Conservation (phyloP, 2,113 vertebrate species). For the Alligator mississippiensis region DNA sequence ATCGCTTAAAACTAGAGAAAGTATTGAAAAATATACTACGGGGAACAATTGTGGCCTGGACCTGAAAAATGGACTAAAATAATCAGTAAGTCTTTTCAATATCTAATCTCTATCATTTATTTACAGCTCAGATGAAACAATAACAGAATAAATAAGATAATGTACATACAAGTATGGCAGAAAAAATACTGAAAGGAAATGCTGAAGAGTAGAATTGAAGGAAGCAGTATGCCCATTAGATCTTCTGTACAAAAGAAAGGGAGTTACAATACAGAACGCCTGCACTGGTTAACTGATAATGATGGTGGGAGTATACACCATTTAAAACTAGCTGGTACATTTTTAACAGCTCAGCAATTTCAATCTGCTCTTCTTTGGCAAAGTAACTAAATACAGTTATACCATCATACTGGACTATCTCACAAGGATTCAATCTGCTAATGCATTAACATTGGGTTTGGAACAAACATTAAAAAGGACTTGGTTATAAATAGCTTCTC, state of each 20-base stretch:
- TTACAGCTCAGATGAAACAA: not conserved
- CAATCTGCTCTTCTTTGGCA: conserved; percentile 30
- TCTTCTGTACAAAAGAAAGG: conserved; percentile 17
- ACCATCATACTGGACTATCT: not conserved
- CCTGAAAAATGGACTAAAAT: not conserved
- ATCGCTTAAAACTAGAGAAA: conserved; percentile 13
- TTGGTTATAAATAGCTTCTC: conserved; percentile 43
- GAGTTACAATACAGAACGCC: conserved; percentile 18
- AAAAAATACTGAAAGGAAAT: not conserved
- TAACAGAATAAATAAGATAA: not conserved
- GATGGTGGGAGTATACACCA: conserved; percentile 1
- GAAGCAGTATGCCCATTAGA: not conserved
- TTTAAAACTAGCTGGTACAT: not conserved
- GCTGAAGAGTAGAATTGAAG: not conserved
- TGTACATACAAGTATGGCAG: not conserved
- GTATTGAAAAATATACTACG: conserved; percentile 6
- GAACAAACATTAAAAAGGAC: not conserved
- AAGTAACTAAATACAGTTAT: not conserved
- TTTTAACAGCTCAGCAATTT: conserved; percentile 9
- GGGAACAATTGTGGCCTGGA: not conserved
- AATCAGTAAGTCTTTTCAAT: not conserved
- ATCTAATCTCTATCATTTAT: conserved; percentile 4
- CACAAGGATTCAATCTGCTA: conserved; percentile 18
- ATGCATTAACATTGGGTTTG: not conserved
- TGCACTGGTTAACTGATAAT: conserved; percentile 12